Base-by-base conservation (phyloP, 64 coral and sea anemone species). In the Montipora efflorescens region DNA sequence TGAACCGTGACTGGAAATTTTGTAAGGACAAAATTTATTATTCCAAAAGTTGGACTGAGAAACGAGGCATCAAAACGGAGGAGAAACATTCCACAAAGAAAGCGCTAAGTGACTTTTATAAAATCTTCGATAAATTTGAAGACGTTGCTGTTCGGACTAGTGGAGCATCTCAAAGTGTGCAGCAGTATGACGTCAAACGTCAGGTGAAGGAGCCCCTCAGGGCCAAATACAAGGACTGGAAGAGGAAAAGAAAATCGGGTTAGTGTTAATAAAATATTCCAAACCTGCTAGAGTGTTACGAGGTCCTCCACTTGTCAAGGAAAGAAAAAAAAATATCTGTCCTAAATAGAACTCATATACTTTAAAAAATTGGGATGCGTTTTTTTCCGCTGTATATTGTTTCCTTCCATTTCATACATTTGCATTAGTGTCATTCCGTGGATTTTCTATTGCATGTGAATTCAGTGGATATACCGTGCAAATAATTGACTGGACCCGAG, bases 171-270 rank as follows among this genome's bases (percentile, higher is more conserved):
- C 45, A 51, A 12, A 75, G 67, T 62, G 49, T 91, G 2, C 81
- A 91, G 64, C 90, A 74, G 36, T 67, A 83, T 91, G 90, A 91
- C 12, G 90, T 91, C 0, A 91, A 91, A 7, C 62, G 81, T 15
- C 90, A 91, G 58, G 79, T 91, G 9, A 68, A 75, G 48, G 90
- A 91, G n/a, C 90, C 90, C 47, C 78, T 91, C 3, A 83, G 47
- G 55, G 73, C 44, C 51, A 91, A 82, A 21, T 91, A 83, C 49
- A 91, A 91, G 28, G 90, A 91, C 71, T 91, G 90, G 90, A 91
- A 74, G 15, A 82, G 81, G 18, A 68, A 83, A 10, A 44, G 48
- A 44, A 91, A 74, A 83, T 8, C 5, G 18, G 90, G 90, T 91
- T 36, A 58, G 79, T 83, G 28, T n/a, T 67, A 67, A 67, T 67